These are phyloP conservation scores for Eulemur mongoz DNA, from an alignment of 2,797 vertebrate genomes.

Conservation along the genomic window DNA sequence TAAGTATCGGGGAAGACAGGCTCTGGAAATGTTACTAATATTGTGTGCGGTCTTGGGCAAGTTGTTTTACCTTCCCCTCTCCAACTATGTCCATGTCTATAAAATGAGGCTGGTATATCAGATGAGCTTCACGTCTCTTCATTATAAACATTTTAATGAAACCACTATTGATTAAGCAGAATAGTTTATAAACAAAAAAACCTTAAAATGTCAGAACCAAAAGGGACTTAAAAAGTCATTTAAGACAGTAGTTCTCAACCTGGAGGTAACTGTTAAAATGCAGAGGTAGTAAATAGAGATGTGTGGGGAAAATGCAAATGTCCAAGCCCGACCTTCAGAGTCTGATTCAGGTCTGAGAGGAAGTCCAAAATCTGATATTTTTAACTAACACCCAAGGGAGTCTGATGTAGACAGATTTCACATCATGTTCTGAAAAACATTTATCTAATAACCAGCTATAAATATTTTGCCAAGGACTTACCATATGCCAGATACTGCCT, in stretches of 20 bases:
- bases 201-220: not conserved
- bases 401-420: constrained; percentile 1
- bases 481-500: not conserved
- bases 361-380: constrained; percentile 11
- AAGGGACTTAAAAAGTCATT: constrained; percentile 21
- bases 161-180: not conserved
- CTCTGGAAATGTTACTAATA: not conserved
- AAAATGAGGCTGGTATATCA: not conserved
- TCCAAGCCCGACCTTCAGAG: not conserved
- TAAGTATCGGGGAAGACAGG: not conserved
- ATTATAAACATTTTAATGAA: constrained; percentile 31
- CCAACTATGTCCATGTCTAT: not conserved
- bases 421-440: constrained; percentile 1
- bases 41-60: not conserved
- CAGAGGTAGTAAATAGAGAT: not conserved
- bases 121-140: not conserved
- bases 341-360: not conserved
- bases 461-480: not conserved
- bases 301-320: not conserved
- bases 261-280: constrained; percentile 29
- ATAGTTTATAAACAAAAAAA: not conserved
- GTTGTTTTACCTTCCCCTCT: not conserved
- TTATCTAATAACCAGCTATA: not conserved
- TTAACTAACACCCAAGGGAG: not conserved
- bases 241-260: not conserved